Evolutionary conservation across 2,797 vertebrate species (phyloP), one percentile per base, ranked within the genome.

Genomic region (Myripristis murdjan): DNA sequence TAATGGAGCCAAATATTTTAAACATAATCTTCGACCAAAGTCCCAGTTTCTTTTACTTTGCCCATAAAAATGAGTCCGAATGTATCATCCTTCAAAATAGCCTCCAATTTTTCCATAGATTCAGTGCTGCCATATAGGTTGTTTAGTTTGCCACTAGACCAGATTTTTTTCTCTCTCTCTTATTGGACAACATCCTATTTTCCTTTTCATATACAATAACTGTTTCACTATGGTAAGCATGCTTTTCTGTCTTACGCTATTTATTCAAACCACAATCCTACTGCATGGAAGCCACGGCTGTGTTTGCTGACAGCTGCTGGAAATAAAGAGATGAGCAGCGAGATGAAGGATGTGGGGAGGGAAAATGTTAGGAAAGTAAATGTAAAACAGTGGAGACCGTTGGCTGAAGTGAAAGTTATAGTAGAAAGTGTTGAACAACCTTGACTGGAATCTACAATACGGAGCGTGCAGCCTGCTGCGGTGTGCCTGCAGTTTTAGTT

Each of bases 131-230:
- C 48, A 66, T 39, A 39, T 15, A 47, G 26, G 39, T 35, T 62
- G 56, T 73, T 65, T 37, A 15, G n/a, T 31, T 53, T 71, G 41
- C 24, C 64, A 58, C 41, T 49, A 11, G 16, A 52, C 16, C 46
- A 31, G 26, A 12, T 44, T 18, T 52, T 70, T 47, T 64, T n/a
- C n/a, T n/a, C n/a, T n/a, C n/a, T n/a, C 54, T 43, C 54, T 33
- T 43, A 11, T 49, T 26, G 37, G 22, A 69, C 14, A 23, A 69
- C 14, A 28, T 74, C n/a, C 18, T 44, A 43, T 68, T 77, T 74
- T 60, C 26, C 15, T 62, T 59, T 68, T 52, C 10, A 39, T 24
- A 35, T 28, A 43, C 24, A 39, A 54, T 75, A 28, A 44, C 35
- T 28, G 37, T 49, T 63, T 35, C 46, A 51, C 46, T 16, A 49